phyloP scores from a whole-genome alignment of 2,113 vertebrate species.

The Alligator sinensis region DNA sequence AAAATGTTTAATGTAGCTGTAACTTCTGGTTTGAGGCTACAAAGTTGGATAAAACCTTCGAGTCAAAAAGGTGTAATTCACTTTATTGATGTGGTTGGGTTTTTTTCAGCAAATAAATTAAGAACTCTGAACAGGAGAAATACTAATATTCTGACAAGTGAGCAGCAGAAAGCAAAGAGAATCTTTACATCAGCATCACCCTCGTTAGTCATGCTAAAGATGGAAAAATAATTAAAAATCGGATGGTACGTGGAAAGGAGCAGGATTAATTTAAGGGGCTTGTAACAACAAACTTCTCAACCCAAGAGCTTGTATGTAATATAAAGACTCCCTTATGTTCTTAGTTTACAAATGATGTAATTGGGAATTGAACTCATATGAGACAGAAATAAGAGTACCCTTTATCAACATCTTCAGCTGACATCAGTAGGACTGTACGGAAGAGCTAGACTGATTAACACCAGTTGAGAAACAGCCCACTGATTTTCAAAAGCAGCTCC shows the following conservation, averaged over 20 bases:
- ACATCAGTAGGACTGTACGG: too few relatives aligned
- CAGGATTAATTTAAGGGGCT: background rate
- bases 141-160: background rate
- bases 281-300: background rate
- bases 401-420: too few relatives aligned
- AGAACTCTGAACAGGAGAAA: background rate
- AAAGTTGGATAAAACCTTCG: background rate
- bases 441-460: too few relatives aligned
- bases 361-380: too few relatives aligned
- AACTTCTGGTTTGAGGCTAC: background rate
- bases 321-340: background rate
- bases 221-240: background rate
- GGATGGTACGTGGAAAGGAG: background rate
- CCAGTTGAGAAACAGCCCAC: too few relatives aligned
- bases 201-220: background rate
- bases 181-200: background rate
- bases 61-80: fast-evolving
- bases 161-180: background rate
- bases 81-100: background rate
- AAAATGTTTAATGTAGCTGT: background rate
- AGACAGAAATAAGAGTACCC: too few relatives aligned
- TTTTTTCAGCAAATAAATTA: background rate
- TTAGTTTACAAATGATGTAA: too few relatives aligned
- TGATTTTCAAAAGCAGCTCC: too few relatives aligned
- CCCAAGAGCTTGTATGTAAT: background rate